Conservation (phyloP, 2,113 vertebrate genomes). For the Atractosteus spatula region DNA sequence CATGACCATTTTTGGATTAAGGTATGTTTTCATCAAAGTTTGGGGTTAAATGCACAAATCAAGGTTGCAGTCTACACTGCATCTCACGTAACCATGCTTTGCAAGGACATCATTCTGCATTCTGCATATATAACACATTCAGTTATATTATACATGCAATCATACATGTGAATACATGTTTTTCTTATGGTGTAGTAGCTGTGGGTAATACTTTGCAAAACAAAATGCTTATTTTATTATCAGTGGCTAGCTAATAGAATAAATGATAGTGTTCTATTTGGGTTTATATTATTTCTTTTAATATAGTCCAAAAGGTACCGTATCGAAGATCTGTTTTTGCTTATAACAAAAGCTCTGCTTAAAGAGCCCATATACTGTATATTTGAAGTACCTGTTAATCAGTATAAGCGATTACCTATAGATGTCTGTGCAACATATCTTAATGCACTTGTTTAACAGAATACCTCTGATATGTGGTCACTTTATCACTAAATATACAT, state of each 20-base stretch:
- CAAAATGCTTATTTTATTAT: constrained; percentile 22
- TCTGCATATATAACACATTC: constrained; percentile 67
- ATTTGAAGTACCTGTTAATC: constrained; percentile 59
- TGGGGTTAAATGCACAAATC: constrained; percentile 48
- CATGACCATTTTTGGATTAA: constrained; percentile 15
- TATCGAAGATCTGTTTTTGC: constrained; percentile 25
- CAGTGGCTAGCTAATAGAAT: constrained; percentile 53
- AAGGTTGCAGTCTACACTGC: constrained; percentile 46
- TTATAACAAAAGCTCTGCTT: constrained; percentile 43
- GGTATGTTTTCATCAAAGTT: background rate
- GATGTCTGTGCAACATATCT: constrained; percentile 52
- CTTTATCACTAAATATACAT: background rate
- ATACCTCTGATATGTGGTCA: constrained; percentile 48
- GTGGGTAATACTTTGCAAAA: constrained; percentile 46
- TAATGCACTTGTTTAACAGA: constrained; percentile 48
- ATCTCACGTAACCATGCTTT: constrained; percentile 62
- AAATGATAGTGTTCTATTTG: constrained; percentile 35
- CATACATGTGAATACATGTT: constrained; percentile 62
- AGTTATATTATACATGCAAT: constrained; percentile 54
- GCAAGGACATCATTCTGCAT: constrained; percentile 61
- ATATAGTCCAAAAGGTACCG: constrained; percentile 31
- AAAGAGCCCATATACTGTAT: constrained; percentile 34
- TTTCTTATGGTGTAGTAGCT: constrained; percentile 32
- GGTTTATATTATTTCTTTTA: constrained; percentile 25
- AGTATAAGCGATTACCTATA: constrained; percentile 48